phyloP scores from a whole-genome alignment of 1,140 invertebrate species.

The Steinernema feltiae region DNA sequence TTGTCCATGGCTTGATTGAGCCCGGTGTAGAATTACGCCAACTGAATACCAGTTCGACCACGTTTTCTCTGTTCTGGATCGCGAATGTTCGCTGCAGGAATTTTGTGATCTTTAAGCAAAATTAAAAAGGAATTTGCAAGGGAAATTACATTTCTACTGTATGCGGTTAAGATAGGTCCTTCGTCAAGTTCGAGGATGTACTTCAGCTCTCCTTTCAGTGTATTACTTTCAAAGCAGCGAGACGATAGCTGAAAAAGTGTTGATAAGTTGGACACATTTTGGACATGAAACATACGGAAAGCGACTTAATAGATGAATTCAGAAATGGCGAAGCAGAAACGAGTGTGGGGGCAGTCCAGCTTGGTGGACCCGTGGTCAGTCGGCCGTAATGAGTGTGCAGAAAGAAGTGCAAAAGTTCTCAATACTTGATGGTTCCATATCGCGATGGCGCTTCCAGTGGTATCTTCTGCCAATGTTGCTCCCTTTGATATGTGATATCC shows the following conservation, averaged over 20 bases:
- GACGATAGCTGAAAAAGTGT: not conserved
- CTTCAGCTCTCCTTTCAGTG: not conserved
- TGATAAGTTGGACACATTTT: not conserved
- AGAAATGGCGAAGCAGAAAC: not conserved
- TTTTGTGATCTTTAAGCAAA: not conserved
- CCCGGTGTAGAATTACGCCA: not conserved
- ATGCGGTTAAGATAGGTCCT: not conserved
- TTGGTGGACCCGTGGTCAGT: not conserved
- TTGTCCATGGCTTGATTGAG: not conserved
- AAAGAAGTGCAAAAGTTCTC: not conserved
- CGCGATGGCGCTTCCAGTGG: not conserved
- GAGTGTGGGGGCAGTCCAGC: not conserved
- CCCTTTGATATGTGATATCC: not conserved
- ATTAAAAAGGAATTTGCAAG: not conserved
- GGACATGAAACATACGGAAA: not conserved
- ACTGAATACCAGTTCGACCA: not conserved
- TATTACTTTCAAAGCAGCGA: not conserved
- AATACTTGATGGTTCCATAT: not conserved
- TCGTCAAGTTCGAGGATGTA: not conserved
- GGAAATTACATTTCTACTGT: not conserved
- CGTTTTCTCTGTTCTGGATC: not conserved
- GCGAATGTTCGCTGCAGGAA: not conserved
- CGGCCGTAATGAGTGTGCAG: not conserved
- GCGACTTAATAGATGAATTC: not conserved
- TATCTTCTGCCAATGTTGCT: not conserved